Evolutionary conservation across 2,797 vertebrate species (phyloP), one percentile per base, ranked within the genome.

Genomic region (Phylloscopus collybita): DNA sequence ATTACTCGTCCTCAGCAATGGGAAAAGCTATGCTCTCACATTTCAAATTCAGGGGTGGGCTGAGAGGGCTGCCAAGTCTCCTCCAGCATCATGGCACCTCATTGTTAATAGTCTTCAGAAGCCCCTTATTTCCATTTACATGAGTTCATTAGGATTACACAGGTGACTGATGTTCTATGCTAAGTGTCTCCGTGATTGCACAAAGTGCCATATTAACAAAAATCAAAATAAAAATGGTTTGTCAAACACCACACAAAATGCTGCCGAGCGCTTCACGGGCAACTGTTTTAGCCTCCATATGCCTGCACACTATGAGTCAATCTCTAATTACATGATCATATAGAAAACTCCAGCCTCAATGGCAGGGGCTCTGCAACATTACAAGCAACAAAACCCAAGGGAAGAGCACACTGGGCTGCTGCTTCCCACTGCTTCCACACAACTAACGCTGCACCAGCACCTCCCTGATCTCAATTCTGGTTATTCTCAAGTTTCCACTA

Each of bases 281-380:
- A 85, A 87, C 73, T 16, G 60, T 40, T 93, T 88, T 84, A 90
- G 78, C 67, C 74, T 86, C 83, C 90, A 84, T 74, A 76, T 85
- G 74, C 56, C 78, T 36, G 49, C 75, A 87, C 57, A 9, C 83
- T 76, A n/a, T 44, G 76, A 88, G 62, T 93, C 78, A 89, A 61
- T 76, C 67, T 85, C 92, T 94, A 95, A 96, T 94, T 94, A 88
- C 90, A 74, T 30, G 74, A 82, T 93, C 90, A 74, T n/a, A 50
- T 23, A 90, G 53, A 88, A 84, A 93, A 88, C 66, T 80, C 81
- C 80, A 92, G 66, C 70, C 60, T 81, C 45, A 27, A 16, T 86
- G 51, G 66, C 73, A 83, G 40, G 34, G 88, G 80, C 57, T 54
- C 80, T 38, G 64, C 89, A 85, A 40, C 27, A 34, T 70, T 32